Evolutionary conservation across 1,140 invertebrate species (phyloP).

Genomic region (Globodera ellingtonae): DNA sequence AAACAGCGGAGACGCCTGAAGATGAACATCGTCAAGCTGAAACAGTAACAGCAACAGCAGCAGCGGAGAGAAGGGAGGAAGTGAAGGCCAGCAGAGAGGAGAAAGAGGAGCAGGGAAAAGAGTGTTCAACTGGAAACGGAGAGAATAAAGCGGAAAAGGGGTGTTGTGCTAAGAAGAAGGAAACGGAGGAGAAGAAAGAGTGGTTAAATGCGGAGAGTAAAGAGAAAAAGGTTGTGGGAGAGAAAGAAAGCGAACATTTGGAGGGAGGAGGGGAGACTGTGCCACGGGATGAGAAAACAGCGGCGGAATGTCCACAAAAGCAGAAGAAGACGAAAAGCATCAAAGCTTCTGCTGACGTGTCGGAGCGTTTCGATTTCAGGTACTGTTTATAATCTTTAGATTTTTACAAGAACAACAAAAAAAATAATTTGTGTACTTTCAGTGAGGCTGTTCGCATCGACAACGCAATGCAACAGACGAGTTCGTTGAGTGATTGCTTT

Average conservation of each 20-base stretch:
- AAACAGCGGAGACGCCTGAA: too few species aligned
- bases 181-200: background rate
- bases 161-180: background rate
- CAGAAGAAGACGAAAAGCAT: background rate
- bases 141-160: background rate
- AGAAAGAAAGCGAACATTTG: background rate
- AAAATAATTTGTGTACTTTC: background rate
- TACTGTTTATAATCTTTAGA: background rate
- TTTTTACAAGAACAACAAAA: background rate
- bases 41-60: too few species aligned
- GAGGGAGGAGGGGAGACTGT: background rate
- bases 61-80: background rate
- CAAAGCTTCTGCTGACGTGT: background rate
- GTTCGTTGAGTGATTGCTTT: constrained; percentile 21
- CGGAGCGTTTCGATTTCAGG: constrained; percentile 16
- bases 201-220: background rate
- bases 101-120: background rate
- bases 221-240: background rate
- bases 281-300: background rate
- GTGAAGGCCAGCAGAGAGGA: background rate
- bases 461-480: constrained; percentile 22
- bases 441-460: constrained; percentile 31
- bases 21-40: too few species aligned
- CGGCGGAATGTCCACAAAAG: constrained; percentile 1
- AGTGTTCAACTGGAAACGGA: background rate